Evolutionary conservation across 2,113 vertebrate genomes (phyloP).

Genomic region (Capra hircus): DNA sequence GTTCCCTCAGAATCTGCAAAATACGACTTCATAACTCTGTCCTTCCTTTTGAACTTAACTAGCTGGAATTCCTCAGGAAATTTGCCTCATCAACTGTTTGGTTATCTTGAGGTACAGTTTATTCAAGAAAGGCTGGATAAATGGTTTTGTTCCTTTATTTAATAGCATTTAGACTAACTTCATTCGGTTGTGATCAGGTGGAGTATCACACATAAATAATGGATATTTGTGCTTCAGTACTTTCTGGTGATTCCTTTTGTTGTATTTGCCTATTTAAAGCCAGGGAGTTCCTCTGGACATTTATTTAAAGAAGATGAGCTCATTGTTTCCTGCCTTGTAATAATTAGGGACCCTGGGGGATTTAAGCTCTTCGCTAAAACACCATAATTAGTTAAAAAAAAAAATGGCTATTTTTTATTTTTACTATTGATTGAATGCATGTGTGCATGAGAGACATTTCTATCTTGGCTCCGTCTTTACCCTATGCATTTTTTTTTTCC

Average conservation of each 20-base stretch:
- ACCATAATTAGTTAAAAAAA: background rate
- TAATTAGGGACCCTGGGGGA: background rate
- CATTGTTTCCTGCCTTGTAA: background rate
- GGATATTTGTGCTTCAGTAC: background rate
- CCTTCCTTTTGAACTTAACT: background rate
- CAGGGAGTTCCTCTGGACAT: background rate
- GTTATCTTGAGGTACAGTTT: background rate
- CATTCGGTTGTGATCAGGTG: background rate
- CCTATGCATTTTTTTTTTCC: background rate
- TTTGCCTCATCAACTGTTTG: background rate
- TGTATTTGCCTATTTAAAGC: background rate
- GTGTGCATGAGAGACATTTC: background rate
- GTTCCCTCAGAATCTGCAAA: background rate
- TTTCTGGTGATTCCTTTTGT: background rate
- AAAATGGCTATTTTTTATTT: background rate
- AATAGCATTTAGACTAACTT: background rate
- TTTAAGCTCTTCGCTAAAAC: background rate
- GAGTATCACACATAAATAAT: background rate
- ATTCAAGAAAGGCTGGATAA: background rate
- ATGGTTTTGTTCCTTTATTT: background rate
- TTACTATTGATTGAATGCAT: background rate
- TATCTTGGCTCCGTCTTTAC: background rate
- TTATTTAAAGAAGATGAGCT: background rate
- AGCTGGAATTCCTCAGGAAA: background rate
- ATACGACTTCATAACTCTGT: background rate